These are phyloP conservation scores for Colostygia pectinataria DNA, from an alignment of 2,888 invertebrate species.

Conservation along the genomic window DNA sequence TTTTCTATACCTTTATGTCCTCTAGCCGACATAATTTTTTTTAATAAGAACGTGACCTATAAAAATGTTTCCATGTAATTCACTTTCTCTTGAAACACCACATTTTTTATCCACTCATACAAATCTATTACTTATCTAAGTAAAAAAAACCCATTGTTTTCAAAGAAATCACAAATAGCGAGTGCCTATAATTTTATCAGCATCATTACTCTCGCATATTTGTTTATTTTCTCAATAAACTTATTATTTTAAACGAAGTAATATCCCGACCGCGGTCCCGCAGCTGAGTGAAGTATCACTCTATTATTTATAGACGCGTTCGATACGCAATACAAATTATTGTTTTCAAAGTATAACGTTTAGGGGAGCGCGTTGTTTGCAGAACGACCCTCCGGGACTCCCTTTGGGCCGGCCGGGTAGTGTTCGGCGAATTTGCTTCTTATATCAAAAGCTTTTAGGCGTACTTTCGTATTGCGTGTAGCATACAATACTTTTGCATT, in stretches of 20 bases:
- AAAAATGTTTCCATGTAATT: too few species aligned
- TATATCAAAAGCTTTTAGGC: constrained; percentile 54
- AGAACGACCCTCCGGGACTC: constrained; percentile 73
- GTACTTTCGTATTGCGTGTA: constrained; percentile 48
- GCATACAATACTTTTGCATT: constrained; percentile 60
- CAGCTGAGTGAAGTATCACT: constrained; percentile 75
- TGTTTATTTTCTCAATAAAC: constrained; percentile 31
- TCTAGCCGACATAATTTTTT: too few species aligned
- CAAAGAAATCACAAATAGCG: not conserved
- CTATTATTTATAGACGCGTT: constrained; percentile 82
- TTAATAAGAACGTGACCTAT: too few species aligned
- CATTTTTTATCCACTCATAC: too few species aligned
- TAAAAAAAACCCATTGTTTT: too few species aligned
- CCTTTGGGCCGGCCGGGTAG: constrained; percentile 39
- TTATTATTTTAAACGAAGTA: constrained; percentile 52
- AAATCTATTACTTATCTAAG: too few species aligned
- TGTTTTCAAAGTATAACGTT: constrained; percentile 84
- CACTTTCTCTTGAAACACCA: too few species aligned
- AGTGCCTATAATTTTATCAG: not conserved
- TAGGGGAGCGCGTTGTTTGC: constrained; percentile 80
- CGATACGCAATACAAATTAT: constrained; percentile 84
- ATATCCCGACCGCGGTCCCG: constrained; percentile 53
- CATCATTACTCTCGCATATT: constrained; percentile 10
- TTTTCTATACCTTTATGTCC: too few species aligned
- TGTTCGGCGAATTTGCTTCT: constrained; percentile 57